These are phyloP conservation scores for Acanthaster planci DNA, from an alignment of 35 echinoderm and acorn worm genomes.

Conservation along the genomic window DNA sequence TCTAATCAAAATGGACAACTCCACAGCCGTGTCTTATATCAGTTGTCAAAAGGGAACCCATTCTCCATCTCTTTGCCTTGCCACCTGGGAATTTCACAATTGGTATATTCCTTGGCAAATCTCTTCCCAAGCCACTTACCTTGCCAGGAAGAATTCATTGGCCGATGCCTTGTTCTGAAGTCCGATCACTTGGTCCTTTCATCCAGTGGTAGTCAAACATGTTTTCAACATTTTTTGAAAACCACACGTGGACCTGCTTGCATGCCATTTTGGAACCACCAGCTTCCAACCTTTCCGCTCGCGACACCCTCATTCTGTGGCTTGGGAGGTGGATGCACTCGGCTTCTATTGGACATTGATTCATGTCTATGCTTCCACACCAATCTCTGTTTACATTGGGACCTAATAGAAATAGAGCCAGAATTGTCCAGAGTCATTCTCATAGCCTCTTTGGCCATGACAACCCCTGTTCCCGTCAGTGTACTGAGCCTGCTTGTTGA, in stretches of 20 bases:
- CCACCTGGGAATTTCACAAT: not conserved
- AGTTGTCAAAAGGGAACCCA: conserved; percentile 6
- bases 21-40: not conserved
- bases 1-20: conserved; percentile 25
- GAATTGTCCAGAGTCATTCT: too few relatives aligned
- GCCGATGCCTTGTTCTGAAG: conserved; percentile 37
- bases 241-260: conserved; percentile 50
- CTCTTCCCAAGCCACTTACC: not conserved
- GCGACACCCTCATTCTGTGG: not conserved
- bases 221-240: not conserved
- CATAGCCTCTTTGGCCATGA: too few relatives aligned
- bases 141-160: conserved; percentile 10
- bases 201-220: not conserved
- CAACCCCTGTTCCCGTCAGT: too few relatives aligned
- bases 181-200: not conserved
- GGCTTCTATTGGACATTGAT: too few relatives aligned
- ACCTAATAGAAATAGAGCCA: too few relatives aligned
- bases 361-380: too few relatives aligned
- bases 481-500: too few relatives aligned
- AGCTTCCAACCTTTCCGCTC: conserved; percentile 34
- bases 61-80: not conserved
- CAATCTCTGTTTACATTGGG: too few relatives aligned
- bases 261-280: conserved; percentile 11
- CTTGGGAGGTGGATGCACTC: not conserved
- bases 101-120: conserved; percentile 7